These are phyloP conservation scores for Mnemiopsis leidyi DNA, from an alignment of 37 sponge, comb jelly and placozoan species.

Conservation along the genomic window DNA sequence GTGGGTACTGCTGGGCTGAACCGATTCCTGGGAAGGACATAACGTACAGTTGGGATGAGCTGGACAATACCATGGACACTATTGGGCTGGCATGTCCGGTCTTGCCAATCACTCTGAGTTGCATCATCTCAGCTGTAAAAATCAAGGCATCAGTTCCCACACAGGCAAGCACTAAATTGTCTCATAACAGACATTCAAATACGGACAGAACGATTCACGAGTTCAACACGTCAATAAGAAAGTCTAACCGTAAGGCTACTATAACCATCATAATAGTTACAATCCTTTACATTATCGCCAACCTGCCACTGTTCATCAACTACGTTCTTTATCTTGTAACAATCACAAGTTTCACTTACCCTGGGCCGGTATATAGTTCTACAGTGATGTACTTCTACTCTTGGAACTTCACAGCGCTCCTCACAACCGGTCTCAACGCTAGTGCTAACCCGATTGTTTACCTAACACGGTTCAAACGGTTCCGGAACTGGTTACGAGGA, in stretches of 20 bases:
- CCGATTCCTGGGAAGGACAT: background rate
- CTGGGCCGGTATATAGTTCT: background rate
- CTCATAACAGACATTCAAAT: background rate
- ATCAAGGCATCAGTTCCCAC: background rate
- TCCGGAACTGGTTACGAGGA: background rate
- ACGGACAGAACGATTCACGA: background rate
- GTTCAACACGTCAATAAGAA: background rate
- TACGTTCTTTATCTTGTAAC: background rate
- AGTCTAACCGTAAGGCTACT: background rate
- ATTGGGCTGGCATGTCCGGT: background rate
- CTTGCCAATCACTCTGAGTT: background rate
- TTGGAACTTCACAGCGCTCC: constrained; percentile 22
- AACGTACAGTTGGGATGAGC: background rate
- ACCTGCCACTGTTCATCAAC: background rate
- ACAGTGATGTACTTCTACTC: background rate
- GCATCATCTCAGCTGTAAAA: background rate
- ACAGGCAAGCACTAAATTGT: background rate
- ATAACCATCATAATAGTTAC: background rate
- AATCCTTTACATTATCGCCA: background rate
- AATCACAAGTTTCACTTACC: background rate
- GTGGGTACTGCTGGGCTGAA: constrained; percentile 25
- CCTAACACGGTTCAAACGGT: background rate
- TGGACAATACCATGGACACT: background rate
- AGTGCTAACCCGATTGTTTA: background rate
- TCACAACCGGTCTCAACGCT: background rate